Percentiles rank a stretch among this genome's conserved stretches.
phyloP scores from a whole-genome alignment of 2,113 vertebrate genomes.

The Sisor rabdophorus region DNA sequence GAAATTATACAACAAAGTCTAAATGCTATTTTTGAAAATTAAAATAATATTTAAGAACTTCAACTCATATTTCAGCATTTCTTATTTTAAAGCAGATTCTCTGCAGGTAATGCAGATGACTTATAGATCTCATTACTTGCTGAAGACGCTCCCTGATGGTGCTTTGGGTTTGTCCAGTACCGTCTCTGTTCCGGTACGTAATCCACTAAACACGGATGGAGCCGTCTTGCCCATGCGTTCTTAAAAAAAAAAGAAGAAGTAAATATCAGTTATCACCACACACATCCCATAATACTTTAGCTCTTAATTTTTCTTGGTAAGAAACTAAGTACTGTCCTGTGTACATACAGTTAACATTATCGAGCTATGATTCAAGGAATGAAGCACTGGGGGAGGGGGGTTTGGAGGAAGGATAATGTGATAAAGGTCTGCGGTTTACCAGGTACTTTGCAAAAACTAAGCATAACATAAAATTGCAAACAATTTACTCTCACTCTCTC shows the following conservation, averaged over 20 bases:
- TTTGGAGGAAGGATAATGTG: too few relatives aligned
- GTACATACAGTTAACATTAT: neutral
- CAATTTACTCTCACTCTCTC: too few relatives aligned
- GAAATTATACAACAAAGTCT: neutral
- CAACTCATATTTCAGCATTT: neutral
- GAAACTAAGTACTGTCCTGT: constrained; percentile 4
- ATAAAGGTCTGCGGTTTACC: too few relatives aligned
- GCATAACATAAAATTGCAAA: too few relatives aligned
- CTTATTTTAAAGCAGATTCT: neutral
- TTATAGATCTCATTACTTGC: constrained; percentile 59
- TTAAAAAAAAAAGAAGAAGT: constrained; percentile 49
- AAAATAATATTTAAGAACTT: neutral
- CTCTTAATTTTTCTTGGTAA: neutral
- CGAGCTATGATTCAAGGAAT: neutral
- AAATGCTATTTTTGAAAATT: constrained; percentile 2
- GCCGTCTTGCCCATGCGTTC: constrained; percentile 83
- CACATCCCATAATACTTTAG: neutral
- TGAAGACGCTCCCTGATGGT: constrained; percentile 81
- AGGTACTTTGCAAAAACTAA: too few relatives aligned
- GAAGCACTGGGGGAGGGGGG: neutral
- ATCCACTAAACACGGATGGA: constrained; percentile 83
- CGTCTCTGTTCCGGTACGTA: constrained; percentile 80
- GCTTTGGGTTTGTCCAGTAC: constrained; percentile 74
- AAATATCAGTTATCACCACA: neutral
- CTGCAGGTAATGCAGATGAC: neutral